These are phyloP conservation scores for Tyto alba DNA, from an alignment of 2,113 vertebrate genomes.

Conservation along the genomic window DNA sequence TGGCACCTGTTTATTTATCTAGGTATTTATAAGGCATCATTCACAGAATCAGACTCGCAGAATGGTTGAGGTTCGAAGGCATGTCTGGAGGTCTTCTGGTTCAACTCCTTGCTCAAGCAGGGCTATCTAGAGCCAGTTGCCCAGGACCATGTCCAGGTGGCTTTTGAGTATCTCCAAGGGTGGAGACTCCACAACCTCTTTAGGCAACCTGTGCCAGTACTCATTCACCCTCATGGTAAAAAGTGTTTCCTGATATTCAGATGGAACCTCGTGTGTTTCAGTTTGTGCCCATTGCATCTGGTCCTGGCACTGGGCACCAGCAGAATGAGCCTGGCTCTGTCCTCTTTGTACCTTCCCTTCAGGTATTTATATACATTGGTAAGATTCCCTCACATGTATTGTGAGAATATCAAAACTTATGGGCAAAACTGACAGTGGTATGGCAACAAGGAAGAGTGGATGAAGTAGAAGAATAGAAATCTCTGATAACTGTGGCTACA, in stretches of 20 bases:
- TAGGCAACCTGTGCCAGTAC: background rate
- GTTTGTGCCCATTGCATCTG: background rate
- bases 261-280: background rate
- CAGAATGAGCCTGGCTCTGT: too few relatives aligned
- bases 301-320: too few relatives aligned
- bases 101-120: too few relatives aligned
- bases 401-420: background rate
- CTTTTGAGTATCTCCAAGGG: background rate
- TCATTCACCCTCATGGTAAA: background rate
- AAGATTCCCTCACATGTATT: too few relatives aligned
- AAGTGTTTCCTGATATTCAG: background rate
- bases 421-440: background rate
- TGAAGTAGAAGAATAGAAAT: background rate
- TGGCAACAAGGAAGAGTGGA: background rate
- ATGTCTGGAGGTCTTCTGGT: background rate
- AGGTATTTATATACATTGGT: background rate
- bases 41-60: background rate
- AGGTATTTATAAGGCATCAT: background rate
- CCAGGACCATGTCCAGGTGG: background rate
- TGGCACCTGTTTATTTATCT: background rate
- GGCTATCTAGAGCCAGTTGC: background rate
- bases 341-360: background rate
- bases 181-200: background rate
- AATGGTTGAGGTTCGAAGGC: background rate
- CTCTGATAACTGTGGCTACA: background rate